Evolutionary conservation across 2,113 vertebrate species (phyloP), one percentile per base, ranked within the genome.

Genomic region (Phrynocephalus versicolor): DNA sequence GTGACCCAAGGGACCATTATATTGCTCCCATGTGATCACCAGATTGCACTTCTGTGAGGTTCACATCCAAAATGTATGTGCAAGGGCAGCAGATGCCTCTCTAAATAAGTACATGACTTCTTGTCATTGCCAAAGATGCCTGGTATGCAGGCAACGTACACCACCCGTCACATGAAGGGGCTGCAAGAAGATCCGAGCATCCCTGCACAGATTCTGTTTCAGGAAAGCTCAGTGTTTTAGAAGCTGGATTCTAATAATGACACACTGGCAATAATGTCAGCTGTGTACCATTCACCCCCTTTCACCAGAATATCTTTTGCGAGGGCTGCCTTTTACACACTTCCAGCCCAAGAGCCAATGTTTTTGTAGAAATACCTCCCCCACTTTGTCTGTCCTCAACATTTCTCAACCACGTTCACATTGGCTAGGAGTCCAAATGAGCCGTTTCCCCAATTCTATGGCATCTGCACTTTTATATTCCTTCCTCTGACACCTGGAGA

Each of bases 401-500:
- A 86, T 90, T 85, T 76, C 87, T 23, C 18, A 85, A 72, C 33
- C 6, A 67, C 74, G 83, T 83, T 89, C 90, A 81, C 91, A 92
- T 92, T 91, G 94, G 88, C 23, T 90, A 93, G 87, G 81, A 75
- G 89, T 3, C 79, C 79, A 94, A 93, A 94, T 95, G 90, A 92
- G 82, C 88, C 86, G 78, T 71, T 62, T 90, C 91, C 75, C 87
- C 88, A 77, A 78, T 82, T 92, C 88, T 76, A 70, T 88, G 89
- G 90, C 94, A 95, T 94, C 93, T 95, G 94, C 88, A 92, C 81
- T 90, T 93, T 92, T 92, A 93, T 75, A 71, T 91, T 92, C 85
- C 86, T 90, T 93, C 92, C 89, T 85, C 89, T 88, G 85, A 89
- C 93, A 95, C 95, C 94, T 95, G 95, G 93, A 93, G 87, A 75